Evolutionary conservation across 2,888 invertebrate species (phyloP).

Genomic region (Agrotis segetum): DNA sequence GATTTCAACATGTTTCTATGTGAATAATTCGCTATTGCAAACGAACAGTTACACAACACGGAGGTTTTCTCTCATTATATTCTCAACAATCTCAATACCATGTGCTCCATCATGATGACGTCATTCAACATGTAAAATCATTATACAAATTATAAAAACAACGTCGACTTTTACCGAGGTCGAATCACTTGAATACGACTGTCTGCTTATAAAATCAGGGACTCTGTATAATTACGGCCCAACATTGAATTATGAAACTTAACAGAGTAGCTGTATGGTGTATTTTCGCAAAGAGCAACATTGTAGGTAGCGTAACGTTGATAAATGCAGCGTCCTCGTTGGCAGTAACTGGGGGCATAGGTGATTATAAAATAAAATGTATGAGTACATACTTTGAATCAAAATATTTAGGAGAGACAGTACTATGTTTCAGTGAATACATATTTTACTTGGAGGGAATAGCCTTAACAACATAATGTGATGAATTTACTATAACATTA

Average conservation of each 20-base stretch:
- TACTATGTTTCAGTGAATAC: not conserved
- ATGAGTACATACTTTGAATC: slow-evolving; percentile 1
- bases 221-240: slow-evolving; percentile 49
- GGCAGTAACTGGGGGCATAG: slow-evolving; percentile 47
- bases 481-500: too few relatives aligned
- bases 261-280: not conserved
- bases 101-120: slow-evolving; percentile 14
- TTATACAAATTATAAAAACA: slow-evolving; percentile 50
- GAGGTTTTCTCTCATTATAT: not conserved
- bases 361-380: slow-evolving; percentile 45
- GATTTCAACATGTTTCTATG: too few relatives aligned
- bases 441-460: too few relatives aligned
- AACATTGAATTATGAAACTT: slow-evolving; percentile 40
- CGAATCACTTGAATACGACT: slow-evolving; percentile 63
- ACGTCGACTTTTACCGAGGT: slow-evolving; percentile 56
- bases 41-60: not conserved
- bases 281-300: slow-evolving; percentile 15
- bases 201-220: slow-evolving; percentile 59
- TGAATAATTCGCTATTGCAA: too few relatives aligned
- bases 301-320: slow-evolving; percentile 30
- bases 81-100: not conserved
- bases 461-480: too few relatives aligned
- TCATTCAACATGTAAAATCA: slow-evolving; percentile 45
- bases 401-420: not conserved
- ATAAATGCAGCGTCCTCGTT: slow-evolving; percentile 56